phyloP scores from a whole-genome alignment of 2,113 vertebrate genomes.

The Ameiurus melas region DNA sequence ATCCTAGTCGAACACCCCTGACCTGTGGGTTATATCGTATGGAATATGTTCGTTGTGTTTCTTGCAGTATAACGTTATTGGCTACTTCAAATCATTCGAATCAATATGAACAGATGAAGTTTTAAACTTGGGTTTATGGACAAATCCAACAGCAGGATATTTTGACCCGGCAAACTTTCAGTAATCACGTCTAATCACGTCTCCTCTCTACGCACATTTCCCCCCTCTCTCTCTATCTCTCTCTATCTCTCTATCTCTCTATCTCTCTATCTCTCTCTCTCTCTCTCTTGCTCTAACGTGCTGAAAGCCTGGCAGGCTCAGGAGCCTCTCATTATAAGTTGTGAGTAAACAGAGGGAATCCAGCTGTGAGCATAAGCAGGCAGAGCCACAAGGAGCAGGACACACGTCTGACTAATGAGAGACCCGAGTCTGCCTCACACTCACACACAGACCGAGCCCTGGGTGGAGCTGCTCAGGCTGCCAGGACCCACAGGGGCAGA shows the following conservation, averaged over 20 bases:
- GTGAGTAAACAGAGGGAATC: slow-evolving; percentile 48
- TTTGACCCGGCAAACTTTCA: neutral
- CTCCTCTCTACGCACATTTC: neutral
- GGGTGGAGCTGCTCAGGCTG: slow-evolving; percentile 43
- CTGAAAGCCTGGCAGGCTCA: slow-evolving; percentile 44
- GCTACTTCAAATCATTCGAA: neutral
- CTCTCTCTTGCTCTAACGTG: slow-evolving; percentile 10
- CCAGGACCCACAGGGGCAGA: slow-evolving; percentile 21
- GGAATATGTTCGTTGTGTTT: neutral
- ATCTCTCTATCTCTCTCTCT: slow-evolving; percentile 46
- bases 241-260: slow-evolving; percentile 5
- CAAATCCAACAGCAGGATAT: neutral
- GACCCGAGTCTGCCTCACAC: slow-evolving; percentile 37
- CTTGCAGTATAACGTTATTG: neutral
- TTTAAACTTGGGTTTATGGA: neutral
- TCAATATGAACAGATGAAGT: neutral
- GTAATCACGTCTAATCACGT: neutral
- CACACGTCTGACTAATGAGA: slow-evolving; percentile 50
- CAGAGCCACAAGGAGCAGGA: slow-evolving; percentile 48
- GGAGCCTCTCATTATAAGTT: slow-evolving; percentile 48
- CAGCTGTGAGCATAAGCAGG: slow-evolving; percentile 36
- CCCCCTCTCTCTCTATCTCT: slow-evolving; percentile 24
- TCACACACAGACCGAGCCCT: slow-evolving; percentile 31
- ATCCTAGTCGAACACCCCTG: neutral
- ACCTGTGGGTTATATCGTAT: neutral